Evolutionary conservation across 1,140 invertebrate species (phyloP).

Genomic region (Platorchestia sp.): DNA sequence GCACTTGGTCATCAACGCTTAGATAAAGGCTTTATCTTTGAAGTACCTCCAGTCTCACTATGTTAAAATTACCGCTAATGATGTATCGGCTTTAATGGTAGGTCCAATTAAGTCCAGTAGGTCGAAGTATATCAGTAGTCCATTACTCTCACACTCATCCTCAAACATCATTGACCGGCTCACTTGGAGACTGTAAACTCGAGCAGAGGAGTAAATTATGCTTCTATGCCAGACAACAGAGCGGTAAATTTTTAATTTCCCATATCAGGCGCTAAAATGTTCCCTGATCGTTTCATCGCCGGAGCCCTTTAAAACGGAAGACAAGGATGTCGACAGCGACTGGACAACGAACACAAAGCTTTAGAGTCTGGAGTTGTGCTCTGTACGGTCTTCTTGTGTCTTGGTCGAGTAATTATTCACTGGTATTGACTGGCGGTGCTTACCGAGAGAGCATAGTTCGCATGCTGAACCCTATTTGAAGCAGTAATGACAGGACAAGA

Average conservation of each 20-base stretch:
- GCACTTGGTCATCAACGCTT: background rate
- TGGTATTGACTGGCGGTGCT: slow-evolving; percentile 25
- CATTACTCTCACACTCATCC: too few species aligned
- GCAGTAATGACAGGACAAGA: slow-evolving; percentile 13
- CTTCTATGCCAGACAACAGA: background rate
- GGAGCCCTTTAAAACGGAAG: background rate
- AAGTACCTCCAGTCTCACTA: background rate
- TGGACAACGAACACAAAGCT: background rate
- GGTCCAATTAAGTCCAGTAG: background rate
- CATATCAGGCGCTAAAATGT: background rate
- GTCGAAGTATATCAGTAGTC: too few species aligned
- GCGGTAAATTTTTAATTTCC: background rate
- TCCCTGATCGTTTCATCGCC: background rate
- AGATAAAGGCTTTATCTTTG: background rate
- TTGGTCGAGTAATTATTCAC: background rate
- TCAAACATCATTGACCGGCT: background rate
- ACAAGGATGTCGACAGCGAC: background rate
- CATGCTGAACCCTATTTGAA: background rate
- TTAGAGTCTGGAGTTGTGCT: background rate
- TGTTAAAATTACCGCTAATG: background rate
- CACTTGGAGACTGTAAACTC: background rate
- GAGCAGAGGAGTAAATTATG: background rate
- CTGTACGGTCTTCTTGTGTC: background rate
- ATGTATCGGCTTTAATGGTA: background rate
- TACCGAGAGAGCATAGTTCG: background rate